phyloP scores from a whole-genome alignment of 2,888 invertebrate genomes.

The Netelia virgata region DNA sequence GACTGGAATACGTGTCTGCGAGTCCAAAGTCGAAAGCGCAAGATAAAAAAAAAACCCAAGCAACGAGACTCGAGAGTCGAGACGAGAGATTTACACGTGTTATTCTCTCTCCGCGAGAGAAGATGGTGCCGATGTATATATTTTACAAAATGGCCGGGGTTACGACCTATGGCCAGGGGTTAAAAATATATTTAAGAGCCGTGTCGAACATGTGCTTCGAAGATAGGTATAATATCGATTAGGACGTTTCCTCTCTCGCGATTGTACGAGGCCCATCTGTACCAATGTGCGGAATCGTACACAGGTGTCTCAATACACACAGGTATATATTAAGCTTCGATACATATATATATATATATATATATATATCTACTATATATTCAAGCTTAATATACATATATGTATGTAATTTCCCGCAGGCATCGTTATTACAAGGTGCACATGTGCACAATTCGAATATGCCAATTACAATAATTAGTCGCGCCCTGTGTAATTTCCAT shows the following conservation, averaged over 20 bases:
- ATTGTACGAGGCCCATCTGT: conserved; percentile 26
- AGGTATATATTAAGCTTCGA: too few species aligned
- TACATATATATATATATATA: background rate
- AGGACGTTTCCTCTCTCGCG: conserved; percentile 57
- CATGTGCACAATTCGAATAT: conserved; percentile 49
- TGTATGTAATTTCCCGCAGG: conserved; percentile 49
- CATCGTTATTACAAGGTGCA: conserved; percentile 38
- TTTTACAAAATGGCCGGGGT: conserved; percentile 53
- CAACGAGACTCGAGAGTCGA: conserved; percentile 14
- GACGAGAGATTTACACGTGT: conserved; percentile 57
- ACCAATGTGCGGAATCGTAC: conserved; percentile 35
- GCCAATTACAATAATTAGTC: conserved; percentile 71
- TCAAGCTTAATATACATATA: too few species aligned
- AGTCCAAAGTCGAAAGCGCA: conserved; percentile 21
- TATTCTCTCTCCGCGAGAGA: conserved; percentile 19
- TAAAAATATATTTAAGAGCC: conserved; percentile 61
- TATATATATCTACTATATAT: too few species aligned
- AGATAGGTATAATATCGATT: conserved; percentile 71
- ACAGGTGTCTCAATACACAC: conserved; percentile 11
- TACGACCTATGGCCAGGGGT: conserved; percentile 36
- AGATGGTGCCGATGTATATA: conserved; percentile 9
- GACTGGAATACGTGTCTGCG: conserved; percentile 9
- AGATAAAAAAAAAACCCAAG: conserved; percentile 37
- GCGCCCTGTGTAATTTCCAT: conserved; percentile 65
- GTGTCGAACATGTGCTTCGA: conserved; percentile 66